Base-by-base conservation (phyloP, 30 jellyfish, hydroid and myxozoan species). In the Catostylus mosaicus region DNA sequence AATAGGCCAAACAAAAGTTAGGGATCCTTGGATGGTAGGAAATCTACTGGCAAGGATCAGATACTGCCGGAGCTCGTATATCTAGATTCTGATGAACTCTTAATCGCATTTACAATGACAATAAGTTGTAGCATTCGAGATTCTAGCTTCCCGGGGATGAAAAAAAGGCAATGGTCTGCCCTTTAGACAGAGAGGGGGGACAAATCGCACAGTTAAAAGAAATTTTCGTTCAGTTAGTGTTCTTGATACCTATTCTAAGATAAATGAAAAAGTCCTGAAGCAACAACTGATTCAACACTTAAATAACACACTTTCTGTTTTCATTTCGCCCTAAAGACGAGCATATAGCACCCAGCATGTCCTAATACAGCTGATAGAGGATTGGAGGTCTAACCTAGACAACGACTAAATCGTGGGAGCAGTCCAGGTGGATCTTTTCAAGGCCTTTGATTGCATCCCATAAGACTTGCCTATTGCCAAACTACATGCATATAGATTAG, bases 371-470 rank as follows among this genome's bases (percentile, higher is more conserved):
- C 9, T 67, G 80, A 71, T 45, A 6, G 83, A 40, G 40, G 83
- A 71, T 40, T 71, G 83, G 40, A 71, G 69, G 83, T 36, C 83
- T 71, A 38, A 71, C 67, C 83, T 71, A 30, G 68, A 71, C 67
- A 71, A 71, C 45, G 83, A 71, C 37, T 36, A 19, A 24, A 68
- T 71, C 34, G 83, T 35, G 40, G 83, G 68, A 2, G 68, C 83
- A 31, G 36, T 45, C 46, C 61, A 35, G 24, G 40, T 71, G 83
- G 69, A 71, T 45, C 83, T 45, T 71, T 35, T 68, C 34, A 64
- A 64, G 47, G 8, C 47, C 14, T 64, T 64, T 30, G 48, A 64
- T 20, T 64, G 77, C 20, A 64, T 64, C 46, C 47, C 77, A 8
- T 36, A 30, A 10, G 47, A 64, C 37, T 12, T 23, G 77, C 46